Evolutionary conservation across 2,888 invertebrate species (phyloP), one percentile per base, ranked within the genome.

Genomic region (Empis livida): DNA sequence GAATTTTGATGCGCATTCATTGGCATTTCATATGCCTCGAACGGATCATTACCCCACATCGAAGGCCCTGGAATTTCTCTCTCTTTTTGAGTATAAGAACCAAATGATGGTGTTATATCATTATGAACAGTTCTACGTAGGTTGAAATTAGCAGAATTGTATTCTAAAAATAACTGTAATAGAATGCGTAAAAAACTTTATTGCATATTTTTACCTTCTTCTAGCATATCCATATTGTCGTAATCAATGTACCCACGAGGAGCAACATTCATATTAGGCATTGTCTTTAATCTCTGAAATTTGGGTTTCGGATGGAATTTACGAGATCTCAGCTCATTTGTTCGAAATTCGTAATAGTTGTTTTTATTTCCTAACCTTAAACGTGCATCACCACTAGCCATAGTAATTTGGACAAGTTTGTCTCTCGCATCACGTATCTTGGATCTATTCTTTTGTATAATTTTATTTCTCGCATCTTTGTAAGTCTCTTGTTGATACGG

Each of bases 361-460:
- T 40, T 40, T 40, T 10, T 40, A 11, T 16, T 44, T 45, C 9
- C 45, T 40, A 45, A 30, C 51, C 27, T 27, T 44, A 79, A 69
- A 41, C 88, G 74, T 9, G 87, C 86, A 72, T 88, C 89, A 51
- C 78, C 80, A 10, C 71, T 76, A 46, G 77, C 77, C 59, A 84
- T 82, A 1, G 85, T 84, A 56, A 83, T 78, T 66, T 84, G 80
- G 5, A 80, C 79, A 45, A 90, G 70, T 58, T 85, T 83, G 55
- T 90, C 89, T 50, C 89, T 73, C 1, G 89, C 89, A 73, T 90
- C 89, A 1, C 76, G 75, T 23, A 89, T 79, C 59, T 80, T 81
- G 43, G 75, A 77, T 43, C 87, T 75, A 61, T 86, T 86, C 59
- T 84, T 87, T 43, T 80, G 79, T 54, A 87, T 81, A 38, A 89